Percentiles rank a stretch among this genome's conserved stretches.
Conservation (phyloP, 1,140 invertebrate species). For the Drosophila obscura region DNA sequence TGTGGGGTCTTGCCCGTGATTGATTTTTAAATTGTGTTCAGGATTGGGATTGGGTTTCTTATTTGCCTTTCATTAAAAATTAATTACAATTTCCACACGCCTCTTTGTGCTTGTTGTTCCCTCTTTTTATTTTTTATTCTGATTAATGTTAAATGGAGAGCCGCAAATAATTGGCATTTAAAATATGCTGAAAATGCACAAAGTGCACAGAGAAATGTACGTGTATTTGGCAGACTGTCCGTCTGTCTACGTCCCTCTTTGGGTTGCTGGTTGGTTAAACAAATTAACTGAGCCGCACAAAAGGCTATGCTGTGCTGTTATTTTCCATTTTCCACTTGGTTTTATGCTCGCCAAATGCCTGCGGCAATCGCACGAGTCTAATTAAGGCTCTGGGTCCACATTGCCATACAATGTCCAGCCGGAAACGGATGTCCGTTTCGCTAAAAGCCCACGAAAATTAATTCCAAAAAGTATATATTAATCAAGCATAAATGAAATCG, state of each 20-base stretch:
- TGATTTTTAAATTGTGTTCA: slow-evolving; percentile 52
- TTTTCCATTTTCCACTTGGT: slow-evolving; percentile 11
- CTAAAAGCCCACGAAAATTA: slow-evolving; percentile 26
- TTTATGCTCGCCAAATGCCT: slow-evolving; percentile 21
- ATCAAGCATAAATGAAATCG: slow-evolving; percentile 26
- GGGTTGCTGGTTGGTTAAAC: slow-evolving; percentile 47
- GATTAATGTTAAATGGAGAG: slow-evolving; percentile 60
- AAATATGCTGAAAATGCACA: slow-evolving; percentile 79
- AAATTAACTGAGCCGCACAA: slow-evolving; percentile 65
- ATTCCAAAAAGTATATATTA: slow-evolving; percentile 20
- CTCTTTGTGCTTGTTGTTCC: slow-evolving; percentile 1
- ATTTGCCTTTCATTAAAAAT: slow-evolving; percentile 82
- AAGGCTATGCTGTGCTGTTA: slow-evolving; percentile 43
- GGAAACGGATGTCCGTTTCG: slow-evolving; percentile 33
- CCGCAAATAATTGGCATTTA: slow-evolving; percentile 77
- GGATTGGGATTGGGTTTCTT: slow-evolving; percentile 36
- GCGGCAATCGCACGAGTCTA: slow-evolving; percentile 45
- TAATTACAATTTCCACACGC: slow-evolving; percentile 59
- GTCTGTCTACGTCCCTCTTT: not conserved
- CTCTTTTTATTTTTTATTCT: slow-evolving; percentile 13
- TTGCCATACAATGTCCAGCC: slow-evolving; percentile 2
- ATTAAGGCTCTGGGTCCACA: slow-evolving; percentile 36
- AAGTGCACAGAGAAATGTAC: slow-evolving; percentile 39
- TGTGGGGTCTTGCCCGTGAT: slow-evolving; percentile 24
- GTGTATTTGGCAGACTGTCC: slow-evolving; percentile 3